These are phyloP conservation scores for Gnathonemus longibarbis DNA, from an alignment of 2,113 vertebrate species.

Conservation along the genomic window DNA sequence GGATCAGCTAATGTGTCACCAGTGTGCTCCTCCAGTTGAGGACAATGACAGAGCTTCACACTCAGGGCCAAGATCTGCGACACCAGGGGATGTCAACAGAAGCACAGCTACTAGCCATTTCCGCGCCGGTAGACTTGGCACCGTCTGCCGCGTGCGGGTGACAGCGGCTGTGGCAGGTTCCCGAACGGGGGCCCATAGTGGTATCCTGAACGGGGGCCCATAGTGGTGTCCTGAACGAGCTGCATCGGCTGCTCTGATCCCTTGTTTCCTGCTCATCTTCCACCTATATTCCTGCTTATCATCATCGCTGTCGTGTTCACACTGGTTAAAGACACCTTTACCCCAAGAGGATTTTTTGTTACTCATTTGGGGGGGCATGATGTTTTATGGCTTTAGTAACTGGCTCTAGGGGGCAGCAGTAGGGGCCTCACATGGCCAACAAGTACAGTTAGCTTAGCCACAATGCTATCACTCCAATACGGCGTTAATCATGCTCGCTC, in stretches of 20 bases:
- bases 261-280: background rate
- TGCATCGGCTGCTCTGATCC: background rate
- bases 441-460: background rate
- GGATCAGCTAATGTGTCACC: background rate
- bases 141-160: background rate
- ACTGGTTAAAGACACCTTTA: background rate
- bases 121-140: background rate
- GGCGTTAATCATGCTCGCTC: background rate
- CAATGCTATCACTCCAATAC: background rate
- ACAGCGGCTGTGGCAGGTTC: background rate
- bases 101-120: background rate
- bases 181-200: background rate
- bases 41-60: background rate
- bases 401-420: background rate
- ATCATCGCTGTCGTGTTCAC: background rate
- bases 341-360: background rate
- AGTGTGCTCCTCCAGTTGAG: background rate
- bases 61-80: background rate
- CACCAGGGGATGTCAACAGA: background rate
- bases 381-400: background rate
- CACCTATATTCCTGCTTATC: background rate
- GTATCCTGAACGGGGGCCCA: background rate
- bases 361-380: background rate
- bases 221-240: background rate
- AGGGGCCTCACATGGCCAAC: background rate